These are phyloP conservation scores for Ophion slaviceki DNA, from an alignment of 2,888 invertebrate species.

Conservation along the genomic window DNA sequence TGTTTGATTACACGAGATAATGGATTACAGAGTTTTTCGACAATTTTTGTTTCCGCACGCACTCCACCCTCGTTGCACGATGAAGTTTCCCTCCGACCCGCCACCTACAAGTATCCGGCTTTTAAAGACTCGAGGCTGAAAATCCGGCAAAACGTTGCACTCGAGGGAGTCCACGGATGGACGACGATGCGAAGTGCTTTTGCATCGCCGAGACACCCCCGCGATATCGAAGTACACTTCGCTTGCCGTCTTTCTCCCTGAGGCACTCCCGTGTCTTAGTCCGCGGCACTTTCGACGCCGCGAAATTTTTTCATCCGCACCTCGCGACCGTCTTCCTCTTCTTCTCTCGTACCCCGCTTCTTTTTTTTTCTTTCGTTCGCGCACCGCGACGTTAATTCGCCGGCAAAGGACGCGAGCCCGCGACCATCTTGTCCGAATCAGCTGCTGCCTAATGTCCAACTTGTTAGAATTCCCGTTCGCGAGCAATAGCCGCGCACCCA, in stretches of 20 bases:
- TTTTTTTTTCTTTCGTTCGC: neutral
- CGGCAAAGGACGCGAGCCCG: conserved; percentile 64
- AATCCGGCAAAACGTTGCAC: neutral
- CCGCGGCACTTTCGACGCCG: neutral
- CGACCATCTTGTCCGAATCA: conserved; percentile 78
- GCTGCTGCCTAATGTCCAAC: conserved; percentile 70
- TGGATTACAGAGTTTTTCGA: conserved; percentile 3
- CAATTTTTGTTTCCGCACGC: neutral
- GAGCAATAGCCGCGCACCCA: neutral
- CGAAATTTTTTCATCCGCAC: conserved; percentile 9
- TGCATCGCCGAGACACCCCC: conserved; percentile 13
- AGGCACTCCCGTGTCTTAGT: conserved; percentile 10
- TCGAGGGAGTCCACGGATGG: neutral
- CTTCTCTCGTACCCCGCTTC: neutral
- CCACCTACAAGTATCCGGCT: conserved; percentile 8
- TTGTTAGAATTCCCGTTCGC: conserved; percentile 71
- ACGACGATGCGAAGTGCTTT: neutral
- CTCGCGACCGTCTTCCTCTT: neutral
- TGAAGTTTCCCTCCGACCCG: conserved; percentile 11
- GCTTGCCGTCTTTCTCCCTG: neutral
- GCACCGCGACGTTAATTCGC: conserved; percentile 35
- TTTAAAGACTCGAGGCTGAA: neutral
- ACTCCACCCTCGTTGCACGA: neutral
- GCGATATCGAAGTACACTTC: conserved; percentile 6
- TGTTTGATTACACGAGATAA: conserved; percentile 28